phyloP scores from a whole-genome alignment of 1,140 invertebrate species.

The Sminthurides bifidus region DNA sequence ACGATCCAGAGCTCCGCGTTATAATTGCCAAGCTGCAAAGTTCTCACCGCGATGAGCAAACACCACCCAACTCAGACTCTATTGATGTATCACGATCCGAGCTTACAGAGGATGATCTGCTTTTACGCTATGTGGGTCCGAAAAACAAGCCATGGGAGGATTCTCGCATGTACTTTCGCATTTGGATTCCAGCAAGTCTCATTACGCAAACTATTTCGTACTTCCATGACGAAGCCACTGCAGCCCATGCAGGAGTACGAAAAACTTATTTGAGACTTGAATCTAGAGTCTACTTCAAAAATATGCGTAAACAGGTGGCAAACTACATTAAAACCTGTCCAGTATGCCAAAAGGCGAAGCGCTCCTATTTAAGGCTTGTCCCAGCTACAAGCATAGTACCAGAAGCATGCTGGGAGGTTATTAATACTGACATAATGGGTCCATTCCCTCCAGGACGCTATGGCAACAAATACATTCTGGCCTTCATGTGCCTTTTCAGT shows the following conservation, averaged over 20 bases:
- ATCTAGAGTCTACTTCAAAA: constrained; percentile 2
- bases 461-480: neutral
- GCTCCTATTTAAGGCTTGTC: neutral
- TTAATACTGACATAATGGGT: constrained; percentile 3
- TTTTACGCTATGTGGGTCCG: constrained; percentile 3
- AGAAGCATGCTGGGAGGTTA: constrained; percentile 1
- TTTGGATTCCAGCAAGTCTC: constrained; percentile 5
- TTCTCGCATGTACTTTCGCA: constrained; percentile 3
- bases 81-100: no score
- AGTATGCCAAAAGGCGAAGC: constrained; percentile 1
- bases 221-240: constrained; percentile 2
- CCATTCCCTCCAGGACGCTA: neutral
- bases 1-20: no score
- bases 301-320: constrained; percentile 7
- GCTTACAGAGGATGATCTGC: neutral
- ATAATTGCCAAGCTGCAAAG: no score
- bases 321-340: constrained; percentile 5
- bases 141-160: constrained; percentile 14
- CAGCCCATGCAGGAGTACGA: constrained; percentile 12
- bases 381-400: neutral
- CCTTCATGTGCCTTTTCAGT: neutral
- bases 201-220: neutral
- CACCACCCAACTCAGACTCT: no score
- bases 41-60: no score
- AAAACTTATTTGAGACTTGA: constrained; percentile 16